phyloP scores from a whole-genome alignment of 2,113 vertebrate species.

The Tonatia bakeri region DNA sequence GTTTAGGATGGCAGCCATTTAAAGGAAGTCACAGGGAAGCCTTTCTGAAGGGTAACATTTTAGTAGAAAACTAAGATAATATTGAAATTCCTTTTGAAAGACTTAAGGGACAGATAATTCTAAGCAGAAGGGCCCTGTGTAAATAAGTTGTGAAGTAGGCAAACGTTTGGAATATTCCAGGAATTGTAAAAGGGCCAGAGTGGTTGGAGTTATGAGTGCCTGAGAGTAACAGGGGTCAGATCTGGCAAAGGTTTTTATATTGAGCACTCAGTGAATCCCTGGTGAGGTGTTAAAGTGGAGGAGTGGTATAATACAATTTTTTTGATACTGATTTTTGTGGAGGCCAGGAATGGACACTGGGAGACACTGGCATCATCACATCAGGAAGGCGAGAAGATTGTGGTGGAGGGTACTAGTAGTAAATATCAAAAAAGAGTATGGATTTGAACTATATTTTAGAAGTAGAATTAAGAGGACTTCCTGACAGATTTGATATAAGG shows the following conservation, averaged over 20 bases:
- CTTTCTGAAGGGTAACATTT: not conserved
- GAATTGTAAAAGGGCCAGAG: not conserved
- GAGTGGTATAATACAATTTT: not conserved
- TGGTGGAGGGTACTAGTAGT: not conserved
- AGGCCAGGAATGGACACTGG: not conserved
- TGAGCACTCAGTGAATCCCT: not conserved
- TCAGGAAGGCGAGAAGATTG: not conserved
- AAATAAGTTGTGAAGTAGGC: not conserved
- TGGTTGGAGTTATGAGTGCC: not conserved
- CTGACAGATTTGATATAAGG: not conserved
- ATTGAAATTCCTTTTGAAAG: not conserved
- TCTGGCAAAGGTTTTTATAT: not conserved
- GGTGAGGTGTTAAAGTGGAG: not conserved
- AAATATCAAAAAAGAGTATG: not conserved
- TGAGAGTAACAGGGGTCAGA: no score
- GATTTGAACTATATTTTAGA: not conserved
- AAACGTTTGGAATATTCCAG: not conserved
- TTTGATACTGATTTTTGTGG: not conserved
- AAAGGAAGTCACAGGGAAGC: not conserved
- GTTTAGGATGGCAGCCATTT: not conserved
- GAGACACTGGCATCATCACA: not conserved
- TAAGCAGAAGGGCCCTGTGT: not conserved
- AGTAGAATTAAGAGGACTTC: not conserved
- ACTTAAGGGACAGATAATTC: not conserved
- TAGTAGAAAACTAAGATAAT: not conserved